Evolutionary conservation across 2,888 invertebrate species (phyloP).

Genomic region (Andrena camellia): DNA sequence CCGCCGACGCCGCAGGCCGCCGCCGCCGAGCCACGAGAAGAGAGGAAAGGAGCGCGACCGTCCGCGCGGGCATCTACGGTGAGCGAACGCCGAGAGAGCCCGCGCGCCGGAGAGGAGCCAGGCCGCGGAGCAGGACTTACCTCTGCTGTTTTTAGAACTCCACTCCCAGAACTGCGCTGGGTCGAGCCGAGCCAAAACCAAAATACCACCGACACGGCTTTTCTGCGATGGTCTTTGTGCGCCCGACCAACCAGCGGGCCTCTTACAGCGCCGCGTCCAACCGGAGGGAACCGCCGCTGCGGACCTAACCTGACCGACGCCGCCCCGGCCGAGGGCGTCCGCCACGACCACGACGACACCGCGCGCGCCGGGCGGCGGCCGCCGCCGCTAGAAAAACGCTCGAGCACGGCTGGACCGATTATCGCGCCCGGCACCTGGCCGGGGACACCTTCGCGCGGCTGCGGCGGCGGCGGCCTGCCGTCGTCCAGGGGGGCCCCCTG

Average conservation of each 20-base stretch:
- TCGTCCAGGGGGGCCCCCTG: no score
- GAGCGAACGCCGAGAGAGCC: background rate
- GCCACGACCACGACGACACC: constrained; percentile 36
- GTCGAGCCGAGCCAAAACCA: constrained; percentile 85
- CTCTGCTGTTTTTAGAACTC: constrained; percentile 85
- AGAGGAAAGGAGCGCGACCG: constrained; percentile 20
- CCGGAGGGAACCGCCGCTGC: constrained; percentile 57
- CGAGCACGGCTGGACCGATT: background rate
- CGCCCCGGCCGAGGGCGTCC: constrained; percentile 36
- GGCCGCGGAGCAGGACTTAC: constrained; percentile 80
- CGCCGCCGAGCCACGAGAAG: constrained; percentile 45
- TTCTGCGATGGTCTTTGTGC: constrained; percentile 67
- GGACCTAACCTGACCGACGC: constrained; percentile 57
- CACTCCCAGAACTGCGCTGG: constrained; percentile 85
- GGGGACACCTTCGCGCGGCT: no score
- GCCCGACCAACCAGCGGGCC: constrained; percentile 67
- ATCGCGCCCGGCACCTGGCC: background rate
- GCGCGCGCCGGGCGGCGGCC: constrained; percentile 19
- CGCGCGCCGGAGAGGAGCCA: constrained; percentile 4
- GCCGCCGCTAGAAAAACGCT: background rate
- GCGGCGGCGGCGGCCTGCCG: no score
- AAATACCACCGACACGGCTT: constrained; percentile 83
- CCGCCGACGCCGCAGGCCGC: constrained; percentile 47
- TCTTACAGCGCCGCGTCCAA: constrained; percentile 62
- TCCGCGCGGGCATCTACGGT: background rate